These are phyloP conservation scores for Spatulosminthurus flaviceps DNA, from an alignment of 2,888 invertebrate genomes.

Conservation along the genomic window DNA sequence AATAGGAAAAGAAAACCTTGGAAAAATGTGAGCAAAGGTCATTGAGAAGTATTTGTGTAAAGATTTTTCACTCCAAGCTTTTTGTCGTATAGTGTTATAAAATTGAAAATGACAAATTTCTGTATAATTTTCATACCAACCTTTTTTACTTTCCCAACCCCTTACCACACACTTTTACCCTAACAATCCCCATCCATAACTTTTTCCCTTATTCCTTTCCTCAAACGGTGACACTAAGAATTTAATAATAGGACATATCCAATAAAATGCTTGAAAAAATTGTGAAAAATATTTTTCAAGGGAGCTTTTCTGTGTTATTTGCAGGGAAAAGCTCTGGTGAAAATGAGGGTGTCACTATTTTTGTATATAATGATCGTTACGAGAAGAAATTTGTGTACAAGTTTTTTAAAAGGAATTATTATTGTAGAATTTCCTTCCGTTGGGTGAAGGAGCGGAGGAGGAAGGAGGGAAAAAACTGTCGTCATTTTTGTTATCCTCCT, in stretches of 20 bases:
- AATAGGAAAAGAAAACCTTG: not conserved
- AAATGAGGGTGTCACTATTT: not conserved
- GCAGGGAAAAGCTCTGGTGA: not conserved
- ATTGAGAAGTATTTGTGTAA: not conserved
- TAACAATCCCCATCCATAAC: not conserved
- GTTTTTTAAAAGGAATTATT: not conserved
- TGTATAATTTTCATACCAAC: constrained; percentile 8
- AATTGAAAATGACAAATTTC: constrained; percentile 18
- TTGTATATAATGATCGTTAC: no score
- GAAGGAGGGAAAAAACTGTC: not conserved
- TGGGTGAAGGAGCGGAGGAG: not conserved
- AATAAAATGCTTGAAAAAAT: not conserved
- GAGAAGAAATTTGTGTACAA: no score
- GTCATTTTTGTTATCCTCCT: constrained; percentile 15
- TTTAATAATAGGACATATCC: not conserved
- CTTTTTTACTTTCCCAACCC: no score
- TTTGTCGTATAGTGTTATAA: not conserved
- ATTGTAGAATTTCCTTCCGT: not conserved
- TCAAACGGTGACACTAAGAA: constrained; percentile 6
- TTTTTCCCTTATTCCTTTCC: not conserved
- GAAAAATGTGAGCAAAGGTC: constrained; percentile 13
- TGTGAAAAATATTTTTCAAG: no score
- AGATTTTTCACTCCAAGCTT: no score
- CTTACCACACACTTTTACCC: not conserved
- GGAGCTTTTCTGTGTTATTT: not conserved